phyloP scores from a whole-genome alignment of 1,140 invertebrate species.

The Atta colombica region DNA sequence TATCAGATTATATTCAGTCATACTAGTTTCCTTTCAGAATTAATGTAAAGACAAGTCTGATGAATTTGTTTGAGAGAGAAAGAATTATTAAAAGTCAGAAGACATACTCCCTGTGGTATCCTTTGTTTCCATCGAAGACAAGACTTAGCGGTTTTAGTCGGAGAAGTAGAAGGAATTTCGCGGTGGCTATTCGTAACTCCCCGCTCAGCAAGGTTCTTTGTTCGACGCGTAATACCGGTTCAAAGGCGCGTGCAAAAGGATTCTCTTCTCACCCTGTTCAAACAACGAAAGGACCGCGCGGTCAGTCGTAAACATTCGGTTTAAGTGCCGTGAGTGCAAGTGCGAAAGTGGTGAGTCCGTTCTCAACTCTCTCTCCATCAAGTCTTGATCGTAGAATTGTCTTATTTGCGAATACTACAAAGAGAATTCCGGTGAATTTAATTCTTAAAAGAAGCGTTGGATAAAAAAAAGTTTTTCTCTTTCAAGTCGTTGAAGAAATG shows the following conservation, averaged over 20 bases:
- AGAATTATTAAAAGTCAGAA: neutral
- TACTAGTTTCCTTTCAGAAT: too few relatives aligned
- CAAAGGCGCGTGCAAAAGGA: conserved; percentile 71
- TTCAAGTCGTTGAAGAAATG: neutral
- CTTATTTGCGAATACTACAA: conserved; percentile 22
- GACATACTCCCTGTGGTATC: neutral
- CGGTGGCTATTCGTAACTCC: conserved; percentile 53
- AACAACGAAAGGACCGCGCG: conserved; percentile 61
- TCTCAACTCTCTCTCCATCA: conserved; percentile 41
- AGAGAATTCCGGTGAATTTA: conserved; percentile 2
- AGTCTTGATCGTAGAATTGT: conserved; percentile 40
- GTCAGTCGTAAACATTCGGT: conserved; percentile 73
- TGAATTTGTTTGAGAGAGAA: neutral
- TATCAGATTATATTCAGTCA: too few relatives aligned
- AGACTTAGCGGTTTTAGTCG: conserved; percentile 10
- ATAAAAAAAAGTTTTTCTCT: neutral
- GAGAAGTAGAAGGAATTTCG: conserved; percentile 29
- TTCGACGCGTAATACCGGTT: conserved; percentile 71
- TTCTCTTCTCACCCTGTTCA: conserved; percentile 60
- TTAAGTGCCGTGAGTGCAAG: conserved; percentile 67
- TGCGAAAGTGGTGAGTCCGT: conserved; percentile 21
- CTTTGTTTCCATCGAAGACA: conserved; percentile 45
- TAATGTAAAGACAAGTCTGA: too few relatives aligned
- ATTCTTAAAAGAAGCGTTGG: neutral
- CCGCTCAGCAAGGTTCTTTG: conserved; percentile 60